phyloP scores from a whole-genome alignment of 1,140 invertebrate species.

The Hirudo medicinalis region DNA sequence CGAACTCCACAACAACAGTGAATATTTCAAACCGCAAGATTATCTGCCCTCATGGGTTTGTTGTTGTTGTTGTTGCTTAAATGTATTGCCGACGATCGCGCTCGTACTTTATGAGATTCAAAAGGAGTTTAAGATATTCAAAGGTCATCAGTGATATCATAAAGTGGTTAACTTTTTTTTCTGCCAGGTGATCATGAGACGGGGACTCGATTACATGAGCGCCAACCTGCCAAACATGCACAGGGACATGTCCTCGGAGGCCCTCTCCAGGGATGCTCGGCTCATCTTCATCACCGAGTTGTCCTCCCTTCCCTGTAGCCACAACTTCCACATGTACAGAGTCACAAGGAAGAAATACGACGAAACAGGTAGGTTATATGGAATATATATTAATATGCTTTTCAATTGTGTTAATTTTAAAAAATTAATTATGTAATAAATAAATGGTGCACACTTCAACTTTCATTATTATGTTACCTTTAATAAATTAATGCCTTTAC shows the following conservation, averaged over 20 bases:
- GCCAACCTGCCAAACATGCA: conserved; percentile 51
- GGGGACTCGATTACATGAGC: conserved; percentile 51
- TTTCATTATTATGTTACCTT: background rate
- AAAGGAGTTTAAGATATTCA: too few relatives aligned
- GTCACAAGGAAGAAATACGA: conserved; percentile 61
- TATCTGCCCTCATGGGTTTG: conserved; percentile 63
- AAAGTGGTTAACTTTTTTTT: background rate
- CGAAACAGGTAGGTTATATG: background rate
- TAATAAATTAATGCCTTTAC: conserved; percentile 1
- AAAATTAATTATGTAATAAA: background rate
- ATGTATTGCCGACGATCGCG: background rate
- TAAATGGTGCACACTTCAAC: background rate
- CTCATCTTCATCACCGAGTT: conserved; percentile 59
- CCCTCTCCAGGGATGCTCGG: conserved; percentile 51
- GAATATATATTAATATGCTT: background rate
- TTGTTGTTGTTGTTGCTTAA: conserved; percentile 13
- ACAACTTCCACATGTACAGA: conserved; percentile 79
- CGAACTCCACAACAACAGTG: conserved; percentile 38
- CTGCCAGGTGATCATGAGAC: conserved; percentile 43
- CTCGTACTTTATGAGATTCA: too few relatives aligned
- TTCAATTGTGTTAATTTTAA: background rate
- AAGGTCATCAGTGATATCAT: too few relatives aligned
- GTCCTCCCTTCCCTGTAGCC: conserved; percentile 65
- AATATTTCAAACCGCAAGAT: conserved; percentile 49
- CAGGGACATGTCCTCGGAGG: conserved; percentile 59